Evolutionary conservation across 2,888 invertebrate genomes (phyloP).

Genomic region (Rhagophthalmus giganteus): DNA sequence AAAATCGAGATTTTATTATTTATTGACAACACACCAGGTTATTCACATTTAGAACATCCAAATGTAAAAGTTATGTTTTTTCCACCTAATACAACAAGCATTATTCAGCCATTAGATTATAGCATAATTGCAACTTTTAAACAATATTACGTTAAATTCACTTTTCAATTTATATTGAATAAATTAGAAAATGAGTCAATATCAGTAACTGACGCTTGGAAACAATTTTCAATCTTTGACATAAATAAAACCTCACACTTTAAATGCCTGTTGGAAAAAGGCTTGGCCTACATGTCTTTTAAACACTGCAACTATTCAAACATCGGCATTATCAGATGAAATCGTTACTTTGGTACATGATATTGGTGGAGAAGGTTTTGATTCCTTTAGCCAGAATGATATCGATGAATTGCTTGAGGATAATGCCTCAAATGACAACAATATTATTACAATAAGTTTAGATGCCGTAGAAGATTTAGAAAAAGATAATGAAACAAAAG

Average conservation of each 20-base stretch:
- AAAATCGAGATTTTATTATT: too few relatives aligned
- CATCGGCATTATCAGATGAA: conserved; percentile 27
- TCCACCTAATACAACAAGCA: conserved; percentile 35
- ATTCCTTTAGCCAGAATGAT: conserved; percentile 35
- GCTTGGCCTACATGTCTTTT: conserved; percentile 39
- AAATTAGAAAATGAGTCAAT: conserved; percentile 19
- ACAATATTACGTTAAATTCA: background rate
- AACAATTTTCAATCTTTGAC: conserved; percentile 36
- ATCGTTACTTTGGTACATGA: background rate
- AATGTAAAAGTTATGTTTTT: conserved; percentile 19
- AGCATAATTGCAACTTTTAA: conserved; percentile 6
- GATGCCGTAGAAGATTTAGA: too few relatives aligned
- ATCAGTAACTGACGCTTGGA: conserved; percentile 36
- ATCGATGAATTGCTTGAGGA: conserved; percentile 31
- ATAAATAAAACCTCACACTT: conserved; percentile 34
- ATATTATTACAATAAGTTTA: too few relatives aligned
- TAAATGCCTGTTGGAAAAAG: conserved; percentile 37
- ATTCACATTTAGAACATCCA: conserved; percentile 17
- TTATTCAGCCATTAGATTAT: conserved; percentile 36
- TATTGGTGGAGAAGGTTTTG: conserved; percentile 35
- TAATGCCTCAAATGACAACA: conserved; percentile 34
- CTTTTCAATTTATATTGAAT: conserved; percentile 17
- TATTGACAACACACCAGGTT: conserved; percentile 35
- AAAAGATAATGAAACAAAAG: too few relatives aligned
- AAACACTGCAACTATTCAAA: conserved; percentile 33